A percentile compares a stretch with the other conserved stretches of the same genome.
Conservation (phyloP, 2,113 vertebrate genomes). For the Shinisaurus crocodilurus region DNA sequence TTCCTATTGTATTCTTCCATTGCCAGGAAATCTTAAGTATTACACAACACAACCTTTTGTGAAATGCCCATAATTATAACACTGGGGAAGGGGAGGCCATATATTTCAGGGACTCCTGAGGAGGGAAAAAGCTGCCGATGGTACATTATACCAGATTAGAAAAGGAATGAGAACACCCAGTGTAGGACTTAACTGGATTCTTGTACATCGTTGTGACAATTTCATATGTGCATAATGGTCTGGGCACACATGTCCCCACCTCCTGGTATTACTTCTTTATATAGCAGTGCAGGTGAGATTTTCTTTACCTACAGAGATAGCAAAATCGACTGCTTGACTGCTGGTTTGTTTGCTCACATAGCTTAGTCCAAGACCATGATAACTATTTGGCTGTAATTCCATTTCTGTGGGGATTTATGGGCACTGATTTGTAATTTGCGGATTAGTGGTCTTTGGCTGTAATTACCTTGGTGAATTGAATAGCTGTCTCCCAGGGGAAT, state of each 20-base stretch:
- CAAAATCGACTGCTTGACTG: slow-evolving; percentile 23
- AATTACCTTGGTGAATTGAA: slow-evolving; percentile 64
- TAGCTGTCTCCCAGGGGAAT: slow-evolving; percentile 48
- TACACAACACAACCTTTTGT: background rate
- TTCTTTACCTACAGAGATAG: slow-evolving; percentile 3
- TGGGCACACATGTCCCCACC: background rate
- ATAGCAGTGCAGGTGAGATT: background rate
- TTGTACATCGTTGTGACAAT: background rate
- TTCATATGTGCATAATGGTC: background rate
- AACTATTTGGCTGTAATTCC: slow-evolving; percentile 45
- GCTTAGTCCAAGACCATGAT: background rate
- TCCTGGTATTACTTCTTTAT: background rate
- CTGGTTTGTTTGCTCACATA: background rate
- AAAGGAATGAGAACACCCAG: background rate
- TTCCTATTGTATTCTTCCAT: background rate
- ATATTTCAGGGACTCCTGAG: background rate
- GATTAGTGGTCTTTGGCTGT: slow-evolving; percentile 67
- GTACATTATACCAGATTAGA: background rate
- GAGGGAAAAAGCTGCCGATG: background rate
- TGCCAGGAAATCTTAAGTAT: background rate
- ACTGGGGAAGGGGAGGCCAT: background rate
- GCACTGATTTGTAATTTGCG: slow-evolving; percentile 66
- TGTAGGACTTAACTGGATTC: background rate
- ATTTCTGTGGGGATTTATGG: slow-evolving; percentile 58
- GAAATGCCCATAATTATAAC: background rate